A percentile compares a stretch with the other conserved stretches of the same genome.
These are phyloP conservation scores for Macrochelys suwanniensis DNA, from an alignment of 2,797 vertebrate genomes.

Conservation along the genomic window DNA sequence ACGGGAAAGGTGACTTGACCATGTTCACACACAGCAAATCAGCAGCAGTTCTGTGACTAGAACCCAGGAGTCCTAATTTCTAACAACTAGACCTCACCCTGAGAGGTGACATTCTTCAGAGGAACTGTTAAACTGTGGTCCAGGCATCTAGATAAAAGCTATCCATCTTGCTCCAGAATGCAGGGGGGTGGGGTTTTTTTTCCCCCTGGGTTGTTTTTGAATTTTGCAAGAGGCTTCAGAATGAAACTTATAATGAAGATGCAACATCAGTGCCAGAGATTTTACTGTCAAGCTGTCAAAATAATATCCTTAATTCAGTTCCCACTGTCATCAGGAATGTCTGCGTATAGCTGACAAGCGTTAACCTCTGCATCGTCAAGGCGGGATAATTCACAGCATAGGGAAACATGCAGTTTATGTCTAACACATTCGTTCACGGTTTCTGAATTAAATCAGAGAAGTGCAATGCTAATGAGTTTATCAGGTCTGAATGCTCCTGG, in stretches of 20 bases:
- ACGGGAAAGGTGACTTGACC: background rate
- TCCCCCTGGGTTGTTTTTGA: background rate
- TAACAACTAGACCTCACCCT: background rate
- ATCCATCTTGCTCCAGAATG: background rate
- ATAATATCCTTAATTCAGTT: background rate
- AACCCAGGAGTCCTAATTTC: background rate
- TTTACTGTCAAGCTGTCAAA: background rate
- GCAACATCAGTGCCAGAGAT: background rate
- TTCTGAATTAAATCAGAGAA: background rate
- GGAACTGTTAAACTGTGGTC: background rate
- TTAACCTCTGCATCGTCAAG: background rate
- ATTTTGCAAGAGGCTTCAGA: background rate
- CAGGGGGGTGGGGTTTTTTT: accelerated
- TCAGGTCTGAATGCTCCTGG: background rate
- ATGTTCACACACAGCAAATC: background rate
- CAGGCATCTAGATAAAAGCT: background rate
- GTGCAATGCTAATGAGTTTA: background rate
- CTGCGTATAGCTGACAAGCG: no score
- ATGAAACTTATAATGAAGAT: background rate
- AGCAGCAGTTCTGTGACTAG: background rate
- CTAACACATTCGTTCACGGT: background rate
- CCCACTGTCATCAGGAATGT: background rate
- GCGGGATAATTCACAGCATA: background rate
- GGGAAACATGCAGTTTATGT: background rate
- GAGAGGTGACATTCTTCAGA: background rate